phyloP scores from a whole-genome alignment of 2,113 vertebrate species.

The Choloepus hoffmanni region DNA sequence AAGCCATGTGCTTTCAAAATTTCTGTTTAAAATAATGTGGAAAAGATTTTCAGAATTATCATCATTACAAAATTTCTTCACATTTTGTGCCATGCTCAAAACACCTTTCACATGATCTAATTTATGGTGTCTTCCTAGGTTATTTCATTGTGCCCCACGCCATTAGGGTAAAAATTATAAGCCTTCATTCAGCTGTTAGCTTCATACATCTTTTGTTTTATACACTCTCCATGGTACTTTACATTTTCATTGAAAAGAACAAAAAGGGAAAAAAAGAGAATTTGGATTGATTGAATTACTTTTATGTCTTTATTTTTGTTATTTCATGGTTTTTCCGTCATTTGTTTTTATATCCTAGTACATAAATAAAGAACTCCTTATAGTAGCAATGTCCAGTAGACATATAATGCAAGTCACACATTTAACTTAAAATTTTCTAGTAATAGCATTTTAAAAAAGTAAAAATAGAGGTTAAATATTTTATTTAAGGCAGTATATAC shows the following conservation, averaged over 20 bases:
- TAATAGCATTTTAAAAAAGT: neutral
- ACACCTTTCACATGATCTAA: neutral
- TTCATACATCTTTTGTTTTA: neutral
- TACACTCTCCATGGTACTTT: neutral
- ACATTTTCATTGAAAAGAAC: neutral
- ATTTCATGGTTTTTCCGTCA: neutral
- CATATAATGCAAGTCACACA: neutral
- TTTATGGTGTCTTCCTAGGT: neutral
- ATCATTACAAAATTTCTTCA: neutral
- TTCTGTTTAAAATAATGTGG: neutral
- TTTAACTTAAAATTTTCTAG: neutral
- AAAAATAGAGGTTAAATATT: neutral
- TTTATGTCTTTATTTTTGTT: neutral
- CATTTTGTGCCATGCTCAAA: neutral
- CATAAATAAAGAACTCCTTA: conserved; percentile 9
- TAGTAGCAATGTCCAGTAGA: neutral
- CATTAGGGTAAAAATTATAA: neutral
- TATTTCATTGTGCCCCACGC: neutral
- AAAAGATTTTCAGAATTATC: neutral
- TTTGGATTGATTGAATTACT: neutral
- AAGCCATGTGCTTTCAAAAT: neutral
- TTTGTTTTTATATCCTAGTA: neutral
- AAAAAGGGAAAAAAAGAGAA: neutral
- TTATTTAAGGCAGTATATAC: neutral
- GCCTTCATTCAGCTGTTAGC: neutral